Base-by-base conservation (phyloP, 2,113 vertebrate species). In the Pterocles gutturalis region DNA sequence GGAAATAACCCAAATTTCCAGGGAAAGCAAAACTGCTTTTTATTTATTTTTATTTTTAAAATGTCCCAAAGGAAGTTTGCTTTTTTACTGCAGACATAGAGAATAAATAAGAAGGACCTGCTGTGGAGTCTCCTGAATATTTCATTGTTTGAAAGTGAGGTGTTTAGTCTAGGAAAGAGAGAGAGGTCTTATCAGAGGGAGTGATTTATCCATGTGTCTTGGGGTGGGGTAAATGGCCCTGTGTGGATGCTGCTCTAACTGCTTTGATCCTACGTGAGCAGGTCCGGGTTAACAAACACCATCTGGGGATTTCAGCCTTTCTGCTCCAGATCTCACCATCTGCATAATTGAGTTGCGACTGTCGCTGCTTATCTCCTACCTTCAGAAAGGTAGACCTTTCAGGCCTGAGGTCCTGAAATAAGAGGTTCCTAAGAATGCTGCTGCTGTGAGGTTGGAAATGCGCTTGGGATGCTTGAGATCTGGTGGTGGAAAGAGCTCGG, bases 1-100 rank as follows among this genome's bases (percentile, higher is more conserved):
- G 75, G 48, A 67, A 45, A 33, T 29, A 15, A 3, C 31, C 16
- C 11, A 3, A 0, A 11, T n/a, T 82, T 69, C 48, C 69, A 54
- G 64, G 70, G 65, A 61, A 60, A 51, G 49, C 22, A 66, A 34
- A 81, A 54, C 60, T 73, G 49, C 70, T 77, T 38, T 72, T 0
- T 96, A 83, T 96, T 95, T 96, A 92, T 94, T 94, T 91, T 91
- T 78, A 26, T 43, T 88, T 78, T 41, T 41, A 38, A 85, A 60
- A 38, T 45, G 15, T 55, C 60, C 12, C 8, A 21, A 36, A 65
- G 54, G 58, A 85, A 46, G 6, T n/a, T 34, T 78, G 55, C 6
- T 43, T 82, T 94, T 82, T 72, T 70, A 49, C 12, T 24, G 71
- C 54, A 80, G 46, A 43, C 3, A 0, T 7, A 13, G 75, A 73